Conservation (phyloP, 2,113 vertebrate genomes). For the Elgaria multicarinata region DNA sequence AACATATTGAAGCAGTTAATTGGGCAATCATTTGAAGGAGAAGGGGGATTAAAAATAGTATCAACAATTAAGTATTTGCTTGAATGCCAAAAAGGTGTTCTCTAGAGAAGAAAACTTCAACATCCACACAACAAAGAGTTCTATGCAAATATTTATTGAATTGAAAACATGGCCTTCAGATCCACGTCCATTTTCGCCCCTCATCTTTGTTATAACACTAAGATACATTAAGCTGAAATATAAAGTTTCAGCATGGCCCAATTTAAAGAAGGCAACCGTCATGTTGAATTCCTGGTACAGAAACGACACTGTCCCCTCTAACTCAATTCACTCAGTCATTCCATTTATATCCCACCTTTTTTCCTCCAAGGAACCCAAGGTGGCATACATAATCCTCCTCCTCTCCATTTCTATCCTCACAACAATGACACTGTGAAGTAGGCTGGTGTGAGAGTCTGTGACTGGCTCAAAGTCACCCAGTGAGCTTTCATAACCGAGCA, state of each 20-base stretch:
- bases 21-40: slow-evolving; percentile 81
- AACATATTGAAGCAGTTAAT: slow-evolving; percentile 85
- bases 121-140: slow-evolving; percentile 43
- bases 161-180: slow-evolving; percentile 5
- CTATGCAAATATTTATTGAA: slow-evolving; percentile 44
- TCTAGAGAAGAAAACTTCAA: slow-evolving; percentile 62
- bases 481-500: no score
- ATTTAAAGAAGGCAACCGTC: neutral
- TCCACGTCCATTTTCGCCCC: neutral
- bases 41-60: slow-evolving; percentile 74
- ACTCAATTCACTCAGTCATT: no score
- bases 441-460: no score
- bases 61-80: slow-evolving; percentile 68
- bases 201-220: neutral
- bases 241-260: slow-evolving; percentile 6
- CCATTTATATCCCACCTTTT: no score
- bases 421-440: no score
- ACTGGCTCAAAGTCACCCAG: no score
- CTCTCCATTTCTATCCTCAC: no score
- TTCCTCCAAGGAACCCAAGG: no score
- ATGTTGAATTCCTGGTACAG: neutral
- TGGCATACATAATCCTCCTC: no score
- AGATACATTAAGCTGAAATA: slow-evolving; percentile 3
- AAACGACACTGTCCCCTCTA: neutral
- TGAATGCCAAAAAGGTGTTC: slow-evolving; percentile 70